Conservation (phyloP, 2,113 vertebrate genomes). For the Osmerus mordax region DNA sequence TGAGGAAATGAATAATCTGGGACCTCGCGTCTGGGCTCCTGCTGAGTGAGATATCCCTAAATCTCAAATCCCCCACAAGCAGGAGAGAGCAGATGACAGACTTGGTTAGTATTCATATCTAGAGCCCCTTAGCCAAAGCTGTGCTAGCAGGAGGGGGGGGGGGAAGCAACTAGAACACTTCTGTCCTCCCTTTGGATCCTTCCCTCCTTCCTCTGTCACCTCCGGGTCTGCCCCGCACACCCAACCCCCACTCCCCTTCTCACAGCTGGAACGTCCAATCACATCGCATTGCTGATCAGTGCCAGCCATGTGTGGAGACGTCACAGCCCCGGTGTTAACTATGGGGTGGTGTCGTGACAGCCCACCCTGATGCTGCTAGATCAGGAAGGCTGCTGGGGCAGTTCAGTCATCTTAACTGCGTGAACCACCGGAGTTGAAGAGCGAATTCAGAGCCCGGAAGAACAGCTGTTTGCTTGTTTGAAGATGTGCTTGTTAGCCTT, state of each 20-base stretch:
- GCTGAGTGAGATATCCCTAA: conserved; percentile 53
- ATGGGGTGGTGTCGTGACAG: background rate
- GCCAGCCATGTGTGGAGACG: conserved; percentile 2
- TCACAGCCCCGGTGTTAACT: background rate
- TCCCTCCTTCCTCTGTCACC: conserved; percentile 38
- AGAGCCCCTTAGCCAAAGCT: conserved; percentile 33
- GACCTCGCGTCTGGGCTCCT: conserved; percentile 43
- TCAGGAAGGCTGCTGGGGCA: too few species aligned
- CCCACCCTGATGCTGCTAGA: background rate
- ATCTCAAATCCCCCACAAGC: conserved; percentile 56
- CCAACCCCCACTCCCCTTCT: conserved; percentile 13
- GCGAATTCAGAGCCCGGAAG: too few species aligned
- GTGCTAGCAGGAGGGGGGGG: conserved; percentile 40
- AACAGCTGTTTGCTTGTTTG: background rate
- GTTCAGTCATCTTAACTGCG: too few species aligned
- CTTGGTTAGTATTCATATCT: conserved; percentile 58
- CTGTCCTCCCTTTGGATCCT: conserved; percentile 34
- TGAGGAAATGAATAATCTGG: conserved; percentile 39
- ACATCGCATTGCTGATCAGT: conserved; percentile 2
- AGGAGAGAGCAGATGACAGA: conserved; percentile 43
- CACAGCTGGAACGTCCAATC: conserved; percentile 43
- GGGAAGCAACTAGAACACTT: background rate
- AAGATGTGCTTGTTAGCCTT: background rate
- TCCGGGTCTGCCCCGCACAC: conserved; percentile 18
- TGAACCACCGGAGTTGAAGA: too few species aligned